These are phyloP conservation scores for Trichoplusia ni DNA, from an alignment of 1,140 invertebrate genomes.

Conservation along the genomic window DNA sequence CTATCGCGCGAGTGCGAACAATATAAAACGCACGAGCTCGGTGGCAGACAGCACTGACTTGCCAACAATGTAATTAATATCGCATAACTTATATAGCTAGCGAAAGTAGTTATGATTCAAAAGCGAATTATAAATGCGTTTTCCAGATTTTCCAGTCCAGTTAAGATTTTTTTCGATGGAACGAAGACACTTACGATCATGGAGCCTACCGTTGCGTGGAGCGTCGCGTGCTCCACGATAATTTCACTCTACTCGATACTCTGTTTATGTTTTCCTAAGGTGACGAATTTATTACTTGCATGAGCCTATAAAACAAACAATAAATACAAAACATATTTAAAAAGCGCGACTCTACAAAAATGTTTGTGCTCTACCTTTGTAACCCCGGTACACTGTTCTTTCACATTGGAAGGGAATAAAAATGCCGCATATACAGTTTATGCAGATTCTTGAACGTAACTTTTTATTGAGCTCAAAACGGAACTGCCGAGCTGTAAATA, in stretches of 20 bases:
- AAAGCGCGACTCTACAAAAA: no score
- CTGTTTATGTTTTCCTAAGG: slow-evolving; percentile 35
- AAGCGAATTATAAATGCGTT: slow-evolving; percentile 56
- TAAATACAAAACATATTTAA: no score
- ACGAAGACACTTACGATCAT: slow-evolving; percentile 58
- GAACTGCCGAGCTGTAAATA: slow-evolving; percentile 42
- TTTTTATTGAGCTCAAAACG: slow-evolving; percentile 26
- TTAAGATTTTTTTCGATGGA: slow-evolving; percentile 50
- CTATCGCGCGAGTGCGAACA: slow-evolving; percentile 25
- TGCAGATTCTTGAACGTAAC: neutral
- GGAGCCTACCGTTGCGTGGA: slow-evolving; percentile 53
- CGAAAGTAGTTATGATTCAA: slow-evolving; percentile 61
- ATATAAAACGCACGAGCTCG: slow-evolving; percentile 1
- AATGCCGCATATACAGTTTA: no score
- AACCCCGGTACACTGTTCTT: no score
- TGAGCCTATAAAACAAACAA: no score
- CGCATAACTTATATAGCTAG: slow-evolving; percentile 47
- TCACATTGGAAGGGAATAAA: no score
- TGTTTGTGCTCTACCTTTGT: no score
- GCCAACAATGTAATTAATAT: slow-evolving; percentile 51
- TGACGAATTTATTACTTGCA: slow-evolving; percentile 34
- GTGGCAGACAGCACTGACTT: slow-evolving; percentile 13
- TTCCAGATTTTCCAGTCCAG: slow-evolving; percentile 60
- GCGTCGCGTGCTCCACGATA: slow-evolving; percentile 48
- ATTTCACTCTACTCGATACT: slow-evolving; percentile 45